Conservation (phyloP, 1,140 invertebrate genomes). For the Euwallacea similis region DNA sequence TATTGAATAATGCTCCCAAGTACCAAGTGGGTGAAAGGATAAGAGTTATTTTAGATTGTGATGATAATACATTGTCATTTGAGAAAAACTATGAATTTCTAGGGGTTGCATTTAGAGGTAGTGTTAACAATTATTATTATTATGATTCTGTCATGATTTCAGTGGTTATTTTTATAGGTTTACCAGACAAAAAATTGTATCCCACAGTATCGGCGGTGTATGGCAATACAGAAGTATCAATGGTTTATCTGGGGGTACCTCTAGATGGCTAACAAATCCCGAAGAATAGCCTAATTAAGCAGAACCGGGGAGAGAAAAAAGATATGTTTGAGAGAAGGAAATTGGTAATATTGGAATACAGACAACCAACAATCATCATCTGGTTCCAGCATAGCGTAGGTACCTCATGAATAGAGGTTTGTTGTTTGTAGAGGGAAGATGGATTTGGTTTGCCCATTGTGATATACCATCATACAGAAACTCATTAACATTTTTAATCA, state of each 20-base stretch:
- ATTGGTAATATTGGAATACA: too few species aligned
- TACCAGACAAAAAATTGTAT: conserved; percentile 92
- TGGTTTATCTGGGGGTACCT: conserved; percentile 96
- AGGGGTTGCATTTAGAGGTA: conserved; percentile 95
- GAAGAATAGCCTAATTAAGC: conserved; percentile 7
- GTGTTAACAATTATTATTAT: conserved; percentile 33
- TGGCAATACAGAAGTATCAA: conserved; percentile 99
- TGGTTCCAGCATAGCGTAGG: conserved; percentile 4
- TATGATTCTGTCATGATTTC: conserved; percentile 4
- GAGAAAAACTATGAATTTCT: conserved; percentile 99
- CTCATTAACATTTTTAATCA: neutral
- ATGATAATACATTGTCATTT: conserved; percentile 95
- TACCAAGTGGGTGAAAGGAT: conserved; percentile 98
- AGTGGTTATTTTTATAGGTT: conserved; percentile 62
- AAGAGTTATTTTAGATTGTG: conserved; percentile 95
- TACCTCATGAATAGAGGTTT: neutral
- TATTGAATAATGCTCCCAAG: conserved; percentile 95
- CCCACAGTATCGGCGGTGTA: conserved; percentile 97
- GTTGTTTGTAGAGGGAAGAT: neutral
- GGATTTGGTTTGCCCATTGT: conserved; percentile 51
- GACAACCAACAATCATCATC: too few species aligned
- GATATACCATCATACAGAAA: conserved; percentile 38
- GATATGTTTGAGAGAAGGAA: conserved; percentile 42
- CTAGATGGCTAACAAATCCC: conserved; percentile 80
- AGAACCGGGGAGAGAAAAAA: conserved; percentile 41